These are phyloP conservation scores for Indicator maculatus DNA, from an alignment of 2,113 vertebrate genomes.

Conservation along the genomic window DNA sequence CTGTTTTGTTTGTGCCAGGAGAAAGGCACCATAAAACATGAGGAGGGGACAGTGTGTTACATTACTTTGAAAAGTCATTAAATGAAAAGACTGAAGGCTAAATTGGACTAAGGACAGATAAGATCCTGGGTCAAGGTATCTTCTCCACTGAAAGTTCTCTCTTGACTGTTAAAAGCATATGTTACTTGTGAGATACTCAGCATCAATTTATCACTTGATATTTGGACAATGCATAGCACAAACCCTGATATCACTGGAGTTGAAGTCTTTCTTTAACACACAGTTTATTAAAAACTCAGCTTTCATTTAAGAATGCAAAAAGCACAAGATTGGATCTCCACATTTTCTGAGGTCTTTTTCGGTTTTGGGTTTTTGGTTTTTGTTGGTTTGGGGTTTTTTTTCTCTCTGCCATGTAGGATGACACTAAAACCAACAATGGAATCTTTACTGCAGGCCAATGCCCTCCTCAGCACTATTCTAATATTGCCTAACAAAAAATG, in stretches of 20 bases:
- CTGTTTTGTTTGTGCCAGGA: background rate
- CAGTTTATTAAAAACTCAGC: background rate
- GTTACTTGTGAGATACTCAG: background rate
- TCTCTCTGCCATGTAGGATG: background rate
- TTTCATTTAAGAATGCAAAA: background rate
- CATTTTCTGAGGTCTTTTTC: background rate
- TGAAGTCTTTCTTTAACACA: background rate
- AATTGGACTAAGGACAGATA: background rate
- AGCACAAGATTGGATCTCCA: background rate
- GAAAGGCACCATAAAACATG: background rate
- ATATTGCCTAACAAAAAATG: background rate
- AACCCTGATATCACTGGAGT: background rate
- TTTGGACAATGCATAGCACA: background rate
- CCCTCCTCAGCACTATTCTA: background rate
- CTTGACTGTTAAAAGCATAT: background rate
- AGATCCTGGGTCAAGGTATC: background rate
- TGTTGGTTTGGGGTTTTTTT: background rate
- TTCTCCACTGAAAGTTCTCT: background rate
- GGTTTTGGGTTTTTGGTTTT: background rate
- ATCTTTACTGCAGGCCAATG: background rate
- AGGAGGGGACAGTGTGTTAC: background rate
- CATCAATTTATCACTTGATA: background rate
- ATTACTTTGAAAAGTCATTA: background rate
- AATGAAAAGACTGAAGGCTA: background rate
- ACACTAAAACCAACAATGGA: background rate